These are phyloP conservation scores for Nowickia ferox DNA, from an alignment of 2,888 invertebrate genomes.

Conservation along the genomic window DNA sequence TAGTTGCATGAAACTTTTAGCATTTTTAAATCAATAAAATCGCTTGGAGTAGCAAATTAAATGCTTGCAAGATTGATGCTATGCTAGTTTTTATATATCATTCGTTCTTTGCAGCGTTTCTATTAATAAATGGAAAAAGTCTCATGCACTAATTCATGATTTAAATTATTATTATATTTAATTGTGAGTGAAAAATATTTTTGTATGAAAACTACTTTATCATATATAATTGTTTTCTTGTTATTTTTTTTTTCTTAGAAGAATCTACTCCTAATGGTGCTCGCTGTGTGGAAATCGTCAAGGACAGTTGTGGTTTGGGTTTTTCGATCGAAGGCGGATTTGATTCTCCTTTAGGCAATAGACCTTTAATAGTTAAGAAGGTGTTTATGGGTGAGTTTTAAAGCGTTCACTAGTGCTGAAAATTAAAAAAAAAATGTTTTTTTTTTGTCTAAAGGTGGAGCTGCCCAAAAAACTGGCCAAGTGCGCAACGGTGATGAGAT, in stretches of 20 bases:
- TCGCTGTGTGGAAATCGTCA: constrained; percentile 81
- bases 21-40: too few relatives aligned
- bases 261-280: constrained; percentile 77
- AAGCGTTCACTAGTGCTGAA: neutral
- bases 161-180: too few relatives aligned
- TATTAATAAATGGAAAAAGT: too few relatives aligned
- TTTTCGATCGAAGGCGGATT: constrained; percentile 97
- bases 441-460: constrained; percentile 87
- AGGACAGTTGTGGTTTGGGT: constrained; percentile 94
- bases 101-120: too few relatives aligned
- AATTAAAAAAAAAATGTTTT: neutral
- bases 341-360: constrained; percentile 94
- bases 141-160: too few relatives aligned
- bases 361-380: constrained; percentile 94
- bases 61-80: too few relatives aligned
- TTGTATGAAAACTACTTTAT: neutral
- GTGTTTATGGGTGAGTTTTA: constrained; percentile 92
- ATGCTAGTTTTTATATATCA: too few relatives aligned
- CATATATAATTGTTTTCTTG: neutral
- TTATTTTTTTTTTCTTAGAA: constrained; percentile 74
- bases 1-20: too few relatives aligned
- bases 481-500: constrained; percentile 94
- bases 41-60: too few relatives aligned
- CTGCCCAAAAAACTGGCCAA: constrained; percentile 93
- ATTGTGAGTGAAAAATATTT: neutral